Base-by-base conservation (phyloP, 2,797 vertebrate genomes). In the Pagetopsis macropterus region DNA sequence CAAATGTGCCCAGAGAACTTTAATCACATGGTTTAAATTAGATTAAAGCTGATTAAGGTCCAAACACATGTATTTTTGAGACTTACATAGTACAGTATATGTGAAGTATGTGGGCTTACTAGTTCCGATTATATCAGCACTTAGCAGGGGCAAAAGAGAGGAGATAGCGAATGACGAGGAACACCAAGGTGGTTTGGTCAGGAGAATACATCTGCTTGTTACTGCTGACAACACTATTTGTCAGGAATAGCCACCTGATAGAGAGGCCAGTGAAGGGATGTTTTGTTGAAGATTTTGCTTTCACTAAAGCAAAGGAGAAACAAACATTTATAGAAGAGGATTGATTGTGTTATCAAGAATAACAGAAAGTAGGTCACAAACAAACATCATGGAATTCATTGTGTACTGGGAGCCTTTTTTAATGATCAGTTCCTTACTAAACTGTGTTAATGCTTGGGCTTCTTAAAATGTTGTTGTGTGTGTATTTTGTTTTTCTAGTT, bases 401-500 rank as follows among this genome's bases (percentile, higher is more conserved):
- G 59, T 44, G 5, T 19, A 5, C 16, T 54, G 5, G 3, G 55
- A 49, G 52, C 1, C 9, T 19, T 3, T 9, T 40, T 10, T 27
- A 27, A 17, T 16, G 33, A 44, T 4, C 1, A 51, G 8, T 37
- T 13, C 19, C 31, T n/a, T 0, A 31, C 1, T 15, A 1, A 33
- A 48, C 19, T 65, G 48, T 37, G 8, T 46, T 46, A 16, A 37
- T 19, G 14, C 17, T 60, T 17, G 7, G 17, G 41, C 44, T 12
- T 40, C 12, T 56, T 15, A 23, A 17, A 19, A 2, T 1, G 31
- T 21, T 55, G 16, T n/a, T 7, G 2, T 65, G 9, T 41, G 0
- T 65, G 33, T 64, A 60, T 71, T 1, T 50, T 21, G 49, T 54
- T 65, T 71, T 61, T 75, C 3, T 81, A 99, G 97, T 89, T 99